A percentile compares a stretch with the other conserved stretches of the same genome.
phyloP scores from a whole-genome alignment of 2,797 vertebrate species.

The Melanotaenia trifasciata region DNA sequence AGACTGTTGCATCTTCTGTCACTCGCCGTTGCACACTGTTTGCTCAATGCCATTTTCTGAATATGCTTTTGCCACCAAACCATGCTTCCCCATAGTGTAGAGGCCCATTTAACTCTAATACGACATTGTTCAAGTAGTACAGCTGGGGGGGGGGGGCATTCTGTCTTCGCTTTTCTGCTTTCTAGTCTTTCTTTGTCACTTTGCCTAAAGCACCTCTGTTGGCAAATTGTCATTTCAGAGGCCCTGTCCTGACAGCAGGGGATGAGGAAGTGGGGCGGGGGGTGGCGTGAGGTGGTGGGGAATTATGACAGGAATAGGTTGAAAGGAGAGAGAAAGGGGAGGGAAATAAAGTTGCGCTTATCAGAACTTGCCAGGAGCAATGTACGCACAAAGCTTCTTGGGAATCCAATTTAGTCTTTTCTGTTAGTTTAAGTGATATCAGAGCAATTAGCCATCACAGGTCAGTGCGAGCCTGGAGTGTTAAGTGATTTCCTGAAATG shows the following conservation, averaged over 20 bases:
- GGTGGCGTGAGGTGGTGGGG: constrained; percentile 28
- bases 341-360: constrained; percentile 81
- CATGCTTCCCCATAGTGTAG: constrained; percentile 42
- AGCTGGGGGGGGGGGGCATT: constrained; percentile 12
- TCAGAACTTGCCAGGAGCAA: constrained; percentile 77
- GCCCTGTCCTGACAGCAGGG: constrained; percentile 20
- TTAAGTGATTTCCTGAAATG: constrained; percentile 76
- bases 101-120: constrained; percentile 68
- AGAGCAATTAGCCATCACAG: constrained; percentile 78
- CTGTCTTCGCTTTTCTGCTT: constrained; percentile 2
- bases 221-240: constrained; percentile 63
- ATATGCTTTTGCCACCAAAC: constrained; percentile 33
- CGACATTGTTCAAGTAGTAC: constrained; percentile 65
- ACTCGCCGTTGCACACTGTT: constrained; percentile 55
- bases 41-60: constrained; percentile 59
- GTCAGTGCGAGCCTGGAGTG: constrained; percentile 64
- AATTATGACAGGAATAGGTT: constrained; percentile 68
- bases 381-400: constrained; percentile 68
- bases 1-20: constrained; percentile 60
- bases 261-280: not conserved
- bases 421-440: constrained; percentile 81
- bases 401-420: constrained; percentile 77
- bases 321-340: constrained; percentile 55
- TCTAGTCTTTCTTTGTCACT: constrained; percentile 30
- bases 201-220: constrained; percentile 42